Conservation (phyloP, 2,113 vertebrate genomes). For the Psilopsiagon aurifrons region DNA sequence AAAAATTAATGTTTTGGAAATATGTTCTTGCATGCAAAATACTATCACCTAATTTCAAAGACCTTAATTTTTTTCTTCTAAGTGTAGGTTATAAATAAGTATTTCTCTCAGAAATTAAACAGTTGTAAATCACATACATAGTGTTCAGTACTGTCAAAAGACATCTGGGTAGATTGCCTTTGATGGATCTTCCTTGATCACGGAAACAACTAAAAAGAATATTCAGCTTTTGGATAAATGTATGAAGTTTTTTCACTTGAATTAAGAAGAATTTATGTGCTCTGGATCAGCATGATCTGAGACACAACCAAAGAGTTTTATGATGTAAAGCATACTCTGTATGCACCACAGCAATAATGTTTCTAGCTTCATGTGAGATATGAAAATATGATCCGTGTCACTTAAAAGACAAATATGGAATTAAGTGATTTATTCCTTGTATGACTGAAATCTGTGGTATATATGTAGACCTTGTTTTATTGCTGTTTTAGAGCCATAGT, state of each 20-base stretch:
- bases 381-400: too few species aligned
- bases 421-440: too few species aligned
- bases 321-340: background rate
- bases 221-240: background rate
- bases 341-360: background rate
- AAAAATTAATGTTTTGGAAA: background rate
- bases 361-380: background rate
- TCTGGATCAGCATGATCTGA: background rate
- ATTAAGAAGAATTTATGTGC: background rate
- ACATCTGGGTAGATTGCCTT: background rate
- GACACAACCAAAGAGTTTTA: background rate
- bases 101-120: background rate
- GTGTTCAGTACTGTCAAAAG: background rate
- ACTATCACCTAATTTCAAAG: background rate
- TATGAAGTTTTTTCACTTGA: background rate
- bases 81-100: background rate
- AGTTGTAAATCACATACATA: background rate
- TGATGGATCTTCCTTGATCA: background rate
- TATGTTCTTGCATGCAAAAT: background rate
- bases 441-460: too few species aligned
- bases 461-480: too few species aligned
- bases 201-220: background rate
- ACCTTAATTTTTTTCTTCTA: background rate
- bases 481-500: too few species aligned
- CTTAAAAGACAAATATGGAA: too few species aligned